phyloP scores from a whole-genome alignment of 2,113 vertebrate species.

The Procapra przewalskii region DNA sequence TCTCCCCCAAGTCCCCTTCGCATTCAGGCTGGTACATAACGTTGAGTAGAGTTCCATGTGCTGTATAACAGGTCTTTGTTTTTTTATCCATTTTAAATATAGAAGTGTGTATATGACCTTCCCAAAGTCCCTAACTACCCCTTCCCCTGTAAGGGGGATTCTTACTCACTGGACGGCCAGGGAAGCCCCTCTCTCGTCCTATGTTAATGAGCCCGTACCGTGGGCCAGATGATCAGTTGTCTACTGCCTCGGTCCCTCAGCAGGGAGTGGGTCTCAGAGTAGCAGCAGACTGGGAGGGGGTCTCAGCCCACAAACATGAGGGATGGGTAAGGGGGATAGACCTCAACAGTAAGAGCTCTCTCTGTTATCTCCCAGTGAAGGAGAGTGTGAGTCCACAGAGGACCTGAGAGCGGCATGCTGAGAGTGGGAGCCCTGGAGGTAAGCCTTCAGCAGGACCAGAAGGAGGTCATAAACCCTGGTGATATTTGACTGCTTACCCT shows the following conservation, averaged over 20 bases:
- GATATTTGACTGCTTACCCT: not conserved
- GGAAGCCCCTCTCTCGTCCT: not conserved
- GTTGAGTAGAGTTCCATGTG: not conserved
- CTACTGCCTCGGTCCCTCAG: not conserved
- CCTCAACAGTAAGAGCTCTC: not conserved
- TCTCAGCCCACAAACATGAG: not conserved
- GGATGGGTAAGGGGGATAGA: not conserved
- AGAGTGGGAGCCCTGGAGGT: not conserved
- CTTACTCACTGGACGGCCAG: not conserved
- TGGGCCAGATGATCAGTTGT: not conserved
- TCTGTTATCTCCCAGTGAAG: not conserved
- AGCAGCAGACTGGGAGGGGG: no score
- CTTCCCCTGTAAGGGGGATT: not conserved
- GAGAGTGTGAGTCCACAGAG: not conserved
- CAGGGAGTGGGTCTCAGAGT: no score
- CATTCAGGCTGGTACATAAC: not conserved
- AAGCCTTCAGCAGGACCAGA: not conserved
- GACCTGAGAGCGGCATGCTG: not conserved
- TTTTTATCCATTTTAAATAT: not conserved
- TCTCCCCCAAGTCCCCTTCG: not conserved
- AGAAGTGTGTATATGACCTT: not conserved
- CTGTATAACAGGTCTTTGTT: not conserved
- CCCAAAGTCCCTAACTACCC: not conserved
- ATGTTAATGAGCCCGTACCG: accelerated
- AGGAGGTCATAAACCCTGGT: not conserved